Conservation (phyloP, 2,888 invertebrate genomes). For the Sphecodes monilicornis region DNA sequence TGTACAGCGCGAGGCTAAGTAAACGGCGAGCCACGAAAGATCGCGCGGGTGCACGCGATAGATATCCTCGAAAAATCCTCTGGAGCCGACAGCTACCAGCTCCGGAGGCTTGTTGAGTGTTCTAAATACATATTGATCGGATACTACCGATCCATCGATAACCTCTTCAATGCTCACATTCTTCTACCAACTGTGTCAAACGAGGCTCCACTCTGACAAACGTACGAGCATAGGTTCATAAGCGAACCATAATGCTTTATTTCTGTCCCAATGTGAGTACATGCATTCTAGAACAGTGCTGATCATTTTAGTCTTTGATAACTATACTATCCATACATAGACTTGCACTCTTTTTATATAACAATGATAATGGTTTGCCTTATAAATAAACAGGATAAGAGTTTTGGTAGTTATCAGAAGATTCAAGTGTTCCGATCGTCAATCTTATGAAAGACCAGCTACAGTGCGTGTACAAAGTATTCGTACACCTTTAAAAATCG, state of each 20-base stretch:
- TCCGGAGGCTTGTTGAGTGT: neutral
- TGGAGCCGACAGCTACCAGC: neutral
- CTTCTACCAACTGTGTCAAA: neutral
- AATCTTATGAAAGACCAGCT: too few species aligned
- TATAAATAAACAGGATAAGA: too few species aligned
- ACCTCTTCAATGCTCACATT: neutral
- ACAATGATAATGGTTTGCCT: too few species aligned
- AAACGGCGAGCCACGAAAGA: conserved; percentile 30
- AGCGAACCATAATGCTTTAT: neutral
- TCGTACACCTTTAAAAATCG: too few species aligned
- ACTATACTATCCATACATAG: too few species aligned
- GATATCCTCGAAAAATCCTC: conserved; percentile 10
- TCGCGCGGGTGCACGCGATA: conserved; percentile 20
- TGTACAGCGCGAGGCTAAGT: conserved; percentile 1
- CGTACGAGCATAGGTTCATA: neutral
- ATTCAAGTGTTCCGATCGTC: too few species aligned
- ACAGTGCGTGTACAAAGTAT: too few species aligned
- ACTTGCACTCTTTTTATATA: too few species aligned
- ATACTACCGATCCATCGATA: neutral
- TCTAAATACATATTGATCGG: conserved; percentile 11
- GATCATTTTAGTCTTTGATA: too few species aligned
- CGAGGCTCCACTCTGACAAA: neutral
- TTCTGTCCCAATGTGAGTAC: too few species aligned
- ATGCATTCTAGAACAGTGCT: too few species aligned
- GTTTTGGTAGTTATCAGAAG: too few species aligned